Evolutionary conservation across 2,113 vertebrate genomes (phyloP), one percentile per base, ranked within the genome.

Genomic region (Perca flavescens): DNA sequence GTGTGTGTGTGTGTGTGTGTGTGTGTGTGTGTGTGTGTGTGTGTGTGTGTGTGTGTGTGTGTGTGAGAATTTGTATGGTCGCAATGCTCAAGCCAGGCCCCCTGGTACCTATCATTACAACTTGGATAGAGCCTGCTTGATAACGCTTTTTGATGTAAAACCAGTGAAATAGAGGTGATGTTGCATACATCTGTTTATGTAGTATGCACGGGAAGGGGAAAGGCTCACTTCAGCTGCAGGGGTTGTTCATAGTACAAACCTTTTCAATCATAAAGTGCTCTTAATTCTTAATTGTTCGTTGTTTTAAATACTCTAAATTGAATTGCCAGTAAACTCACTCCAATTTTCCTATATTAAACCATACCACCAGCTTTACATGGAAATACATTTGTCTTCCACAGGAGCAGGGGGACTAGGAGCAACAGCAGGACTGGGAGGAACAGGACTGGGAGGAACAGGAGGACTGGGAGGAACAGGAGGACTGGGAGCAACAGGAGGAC

Each of bases 341-440:
- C 11, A 16, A 16, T 22, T 47, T 4, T 25, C 5, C 3, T n/a
- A n/a, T n/a, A n/a, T n/a, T n/a, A n/a, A n/a, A n/a, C 13, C 6
- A 54, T 69, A n/a, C 13, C 19, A 54, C 13, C 11, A 65, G 46
- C 5, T 69, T 54, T n/a, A 53, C 10, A 13, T 69, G 12, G 6
- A 49, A 75, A 57, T 17, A 49, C 34, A 69, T 47, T 21, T 69
- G 40, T 70, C n/a, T 66, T 72, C 7, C 31, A 67, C 22, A 63
- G 67, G 73, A 53, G 54, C 17, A 12, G 61, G 68, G 34, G 67
- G 73, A 64, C 46, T 70, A 17, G 79, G 80, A 57, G 74, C 34
- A 34, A 34, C 58, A 19, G 61, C 61, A 56, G 78, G 72, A 34
- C 5, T 34, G 31, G 31, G 34, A 34, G 34, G 34, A 34, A 34